Evolutionary conservation across 2,113 vertebrate genomes (phyloP).

Genomic region (Menidia beryllina): DNA sequence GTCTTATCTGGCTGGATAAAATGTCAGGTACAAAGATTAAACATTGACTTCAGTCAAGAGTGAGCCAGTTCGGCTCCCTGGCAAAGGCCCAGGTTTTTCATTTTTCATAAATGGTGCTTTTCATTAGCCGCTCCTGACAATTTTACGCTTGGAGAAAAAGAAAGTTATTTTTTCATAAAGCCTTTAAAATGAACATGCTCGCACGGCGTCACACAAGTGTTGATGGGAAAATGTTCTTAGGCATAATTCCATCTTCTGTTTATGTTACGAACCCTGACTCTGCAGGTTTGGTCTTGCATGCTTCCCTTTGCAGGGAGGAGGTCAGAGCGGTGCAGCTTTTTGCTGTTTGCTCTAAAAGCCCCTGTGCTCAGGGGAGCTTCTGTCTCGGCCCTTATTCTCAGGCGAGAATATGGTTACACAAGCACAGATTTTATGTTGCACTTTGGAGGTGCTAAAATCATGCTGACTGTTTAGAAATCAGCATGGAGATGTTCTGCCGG

Average conservation of each 20-base stretch:
- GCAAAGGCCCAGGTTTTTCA: constrained; percentile 20
- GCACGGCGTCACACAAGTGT: constrained; percentile 19
- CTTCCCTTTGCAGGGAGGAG: constrained; percentile 21
- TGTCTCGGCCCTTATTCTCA: constrained; percentile 59
- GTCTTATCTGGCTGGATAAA: constrained; percentile 59
- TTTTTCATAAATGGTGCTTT: constrained; percentile 19
- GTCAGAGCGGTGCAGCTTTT: constrained; percentile 19
- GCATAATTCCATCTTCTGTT: constrained; percentile 22
- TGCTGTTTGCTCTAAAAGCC: constrained; percentile 38
- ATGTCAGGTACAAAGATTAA: constrained; percentile 62
- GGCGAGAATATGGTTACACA: constrained; percentile 44
- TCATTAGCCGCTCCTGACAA: constrained; percentile 4
- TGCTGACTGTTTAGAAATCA: constrained; percentile 38
- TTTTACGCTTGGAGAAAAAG: constrained; percentile 12
- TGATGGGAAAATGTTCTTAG: constrained; percentile 21
- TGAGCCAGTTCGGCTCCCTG: constrained; percentile 30
- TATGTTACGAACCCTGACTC: constrained; percentile 26
- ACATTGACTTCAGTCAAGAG: constrained; percentile 31
- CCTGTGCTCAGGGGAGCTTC: constrained; percentile 56
- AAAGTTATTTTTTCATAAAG: constrained; percentile 21
- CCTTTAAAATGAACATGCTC: constrained; percentile 2
- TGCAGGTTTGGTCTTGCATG: constrained; percentile 27
- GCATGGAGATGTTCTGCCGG: constrained; percentile 39
- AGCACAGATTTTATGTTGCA: constrained; percentile 39
- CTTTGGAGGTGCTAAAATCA: constrained; percentile 56